Base-by-base conservation (phyloP, 2,888 invertebrate species). In the Hoplodrina ambigua region DNA sequence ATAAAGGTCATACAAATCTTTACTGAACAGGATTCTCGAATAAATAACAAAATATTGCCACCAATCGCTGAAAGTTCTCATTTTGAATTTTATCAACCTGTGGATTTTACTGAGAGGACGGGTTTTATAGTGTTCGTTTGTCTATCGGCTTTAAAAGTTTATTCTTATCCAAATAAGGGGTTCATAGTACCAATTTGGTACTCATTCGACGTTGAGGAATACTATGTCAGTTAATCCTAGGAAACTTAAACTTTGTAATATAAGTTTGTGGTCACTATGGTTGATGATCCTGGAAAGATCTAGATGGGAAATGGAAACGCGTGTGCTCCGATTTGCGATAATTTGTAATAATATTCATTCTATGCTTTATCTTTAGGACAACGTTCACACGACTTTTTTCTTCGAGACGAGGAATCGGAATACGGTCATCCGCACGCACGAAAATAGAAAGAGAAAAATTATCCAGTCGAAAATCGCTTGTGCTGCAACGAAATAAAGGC, bases 11-110 rank as follows among this genome's bases (percentile, higher is more conserved):
- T 20, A 54, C 6, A 37, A 30, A 71, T 71, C 37, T n/a, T 44
- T 20, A 33, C 20, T 25, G 44, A n/a, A 19, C 15, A 33, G 19
- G 33, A 30, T 44, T 37, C 3, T 46, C 15, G 30, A 67, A 15
- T 55, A 52, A 20, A 30, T 58, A 19, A 13, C 20, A 60, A 53
- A 69, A 53, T 49, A 61, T 53, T n/a, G 37, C 11, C 20, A 30
- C 41, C 19, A 8, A 30, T 41, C 4, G 46, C 50, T 56, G 55
- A 69, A 69, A 77, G 20, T 57, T 33, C 20, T 7, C n/a, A 54
- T 55, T 70, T 57, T 49, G 55, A 17, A 52, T 65, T 72, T 75
- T 75, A 79, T 58, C n/a, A 66, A 79, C 66, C 79, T 75, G 75
- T 79, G 67, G 67, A 79, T 66, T 75, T 63, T 61, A 73, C 53